These are phyloP conservation scores for Callionymus lyra DNA, from an alignment of 2,113 vertebrate species.

Conservation along the genomic window DNA sequence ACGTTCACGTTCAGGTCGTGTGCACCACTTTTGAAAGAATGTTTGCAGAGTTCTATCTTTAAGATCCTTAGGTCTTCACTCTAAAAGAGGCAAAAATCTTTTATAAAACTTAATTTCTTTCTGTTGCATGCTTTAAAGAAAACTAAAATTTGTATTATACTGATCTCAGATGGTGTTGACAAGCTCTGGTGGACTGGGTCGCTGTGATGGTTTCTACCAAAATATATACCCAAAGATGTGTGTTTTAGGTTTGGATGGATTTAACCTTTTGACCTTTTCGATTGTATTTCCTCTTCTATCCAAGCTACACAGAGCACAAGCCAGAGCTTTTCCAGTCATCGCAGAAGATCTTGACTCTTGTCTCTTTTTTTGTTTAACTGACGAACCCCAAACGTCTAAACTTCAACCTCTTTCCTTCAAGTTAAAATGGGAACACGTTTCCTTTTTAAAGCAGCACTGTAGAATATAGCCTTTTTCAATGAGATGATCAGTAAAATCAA, in stretches of 20 bases:
- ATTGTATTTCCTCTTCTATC: constrained; percentile 67
- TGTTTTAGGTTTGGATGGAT: constrained; percentile 55
- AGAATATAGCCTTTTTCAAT: too few relatives aligned
- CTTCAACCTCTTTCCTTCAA: too few relatives aligned
- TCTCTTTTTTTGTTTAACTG: too few relatives aligned
- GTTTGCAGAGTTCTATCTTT: constrained; percentile 60
- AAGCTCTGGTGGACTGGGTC: constrained; percentile 40
- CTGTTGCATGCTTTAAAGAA: constrained; percentile 65
- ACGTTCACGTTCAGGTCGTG: too few relatives aligned
- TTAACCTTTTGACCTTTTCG: constrained; percentile 65
- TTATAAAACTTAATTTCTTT: constrained; percentile 43
- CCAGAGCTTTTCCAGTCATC: constrained; percentile 13
- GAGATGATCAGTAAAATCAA: too few relatives aligned
- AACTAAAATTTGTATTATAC: constrained; percentile 36
- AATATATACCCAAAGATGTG: constrained; percentile 60
- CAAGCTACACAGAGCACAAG: constrained; percentile 53
- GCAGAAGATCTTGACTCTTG: too few relatives aligned
- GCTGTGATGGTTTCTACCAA: constrained; percentile 40
- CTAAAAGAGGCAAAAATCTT: constrained; percentile 76
- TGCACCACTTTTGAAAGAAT: constrained; percentile 3
- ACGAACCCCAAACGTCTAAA: too few relatives aligned
- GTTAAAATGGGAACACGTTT: too few relatives aligned
- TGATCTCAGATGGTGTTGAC: constrained; percentile 48
- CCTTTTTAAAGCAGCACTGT: too few relatives aligned
- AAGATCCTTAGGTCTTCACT: constrained; percentile 80